phyloP scores from a whole-genome alignment of 2,888 invertebrate genomes.

The Schizotus pectinicornis region DNA sequence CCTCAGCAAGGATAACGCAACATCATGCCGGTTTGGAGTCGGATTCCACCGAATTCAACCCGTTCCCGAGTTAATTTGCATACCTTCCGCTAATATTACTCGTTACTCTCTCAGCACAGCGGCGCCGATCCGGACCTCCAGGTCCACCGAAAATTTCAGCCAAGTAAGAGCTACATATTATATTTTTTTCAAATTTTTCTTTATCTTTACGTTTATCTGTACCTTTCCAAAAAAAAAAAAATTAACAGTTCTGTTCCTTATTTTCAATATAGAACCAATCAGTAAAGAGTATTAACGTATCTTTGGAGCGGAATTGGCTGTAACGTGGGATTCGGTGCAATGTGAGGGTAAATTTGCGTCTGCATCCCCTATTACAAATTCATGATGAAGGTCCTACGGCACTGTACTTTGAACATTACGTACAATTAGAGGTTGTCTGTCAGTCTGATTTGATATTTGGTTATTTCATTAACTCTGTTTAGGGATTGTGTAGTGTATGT shows the following conservation, averaged over 20 bases:
- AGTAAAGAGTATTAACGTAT: too few species aligned
- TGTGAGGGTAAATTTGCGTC: not conserved
- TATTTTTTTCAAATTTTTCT: not conserved
- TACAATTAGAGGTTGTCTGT: conserved; percentile 31
- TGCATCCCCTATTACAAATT: not conserved
- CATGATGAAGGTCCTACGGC: conserved; percentile 19
- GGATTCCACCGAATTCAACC: not conserved
- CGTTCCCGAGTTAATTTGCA: conserved; percentile 11
- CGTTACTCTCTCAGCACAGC: not conserved
- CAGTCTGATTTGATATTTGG: conserved; percentile 36
- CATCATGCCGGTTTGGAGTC: conserved; percentile 2
- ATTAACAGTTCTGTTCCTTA: not conserved
- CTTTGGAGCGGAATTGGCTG: not conserved
- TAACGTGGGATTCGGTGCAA: not conserved
- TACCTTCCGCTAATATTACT: conserved; percentile 11
- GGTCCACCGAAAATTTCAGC: too few species aligned
- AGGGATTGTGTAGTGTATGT: conserved; percentile 28
- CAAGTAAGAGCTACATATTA: too few species aligned
- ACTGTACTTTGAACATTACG: conserved; percentile 22
- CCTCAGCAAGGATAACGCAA: conserved; percentile 1
- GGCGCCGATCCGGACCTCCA: too few species aligned
- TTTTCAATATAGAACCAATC: too few species aligned
- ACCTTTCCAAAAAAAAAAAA: too few species aligned
- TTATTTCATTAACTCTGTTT: conserved; percentile 35
- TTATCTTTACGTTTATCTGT: too few species aligned